These are phyloP conservation scores for Amblyopsis hoosieri DNA, from an alignment of 2,797 vertebrate species.

Conservation along the genomic window DNA sequence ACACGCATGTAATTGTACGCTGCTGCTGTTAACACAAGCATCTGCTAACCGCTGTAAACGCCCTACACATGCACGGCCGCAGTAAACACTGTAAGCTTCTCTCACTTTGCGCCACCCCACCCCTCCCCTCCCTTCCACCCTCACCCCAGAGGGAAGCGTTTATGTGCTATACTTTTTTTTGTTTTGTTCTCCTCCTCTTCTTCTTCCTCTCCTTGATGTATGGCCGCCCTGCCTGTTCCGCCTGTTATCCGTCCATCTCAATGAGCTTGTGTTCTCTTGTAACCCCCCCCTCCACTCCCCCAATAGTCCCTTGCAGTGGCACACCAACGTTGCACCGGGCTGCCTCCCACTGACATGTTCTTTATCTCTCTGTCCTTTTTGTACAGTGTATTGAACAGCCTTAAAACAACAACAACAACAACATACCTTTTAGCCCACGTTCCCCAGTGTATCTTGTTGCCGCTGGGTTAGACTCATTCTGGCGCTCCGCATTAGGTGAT, in stretches of 20 bases:
- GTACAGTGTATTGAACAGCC: neutral
- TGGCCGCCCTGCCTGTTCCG: slow-evolving; percentile 2
- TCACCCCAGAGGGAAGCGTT: no score
- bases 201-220: slow-evolving; percentile 26
- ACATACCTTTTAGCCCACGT: slow-evolving; percentile 6
- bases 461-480: slow-evolving; percentile 60
- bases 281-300: slow-evolving; percentile 10
- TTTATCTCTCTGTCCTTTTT: slow-evolving; percentile 1
- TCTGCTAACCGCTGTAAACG: no score
- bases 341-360: neutral
- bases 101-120: slow-evolving; percentile 27
- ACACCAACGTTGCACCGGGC: slow-evolving; percentile 4
- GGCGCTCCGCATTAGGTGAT: slow-evolving; percentile 59
- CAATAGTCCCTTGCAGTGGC: slow-evolving; percentile 7
- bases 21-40: no score
- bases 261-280: slow-evolving; percentile 37
- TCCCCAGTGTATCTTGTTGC: slow-evolving; percentile 11
- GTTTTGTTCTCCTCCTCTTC: slow-evolving; percentile 50
- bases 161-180: slow-evolving; percentile 42
- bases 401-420: neutral
- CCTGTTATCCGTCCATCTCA: slow-evolving; percentile 57
- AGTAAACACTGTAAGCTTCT: neutral
- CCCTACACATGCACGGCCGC: no score
- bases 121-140: no score
- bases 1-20: no score